Conservation (phyloP, 2,888 invertebrate species). For the Axea sp. region DNA sequence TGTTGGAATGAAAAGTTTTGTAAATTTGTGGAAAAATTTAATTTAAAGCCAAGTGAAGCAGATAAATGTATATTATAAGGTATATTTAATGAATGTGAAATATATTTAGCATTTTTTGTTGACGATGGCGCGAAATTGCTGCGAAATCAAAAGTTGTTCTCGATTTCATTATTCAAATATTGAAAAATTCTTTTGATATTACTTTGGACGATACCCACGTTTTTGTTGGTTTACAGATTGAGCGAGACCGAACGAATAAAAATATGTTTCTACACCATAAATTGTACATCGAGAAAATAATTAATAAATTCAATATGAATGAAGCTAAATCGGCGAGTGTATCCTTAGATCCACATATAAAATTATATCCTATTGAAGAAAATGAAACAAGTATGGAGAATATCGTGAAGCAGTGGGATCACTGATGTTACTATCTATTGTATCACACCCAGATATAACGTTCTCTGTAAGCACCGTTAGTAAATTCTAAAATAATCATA, state of each 20-base stretch:
- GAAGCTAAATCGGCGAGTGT: conserved; percentile 48
- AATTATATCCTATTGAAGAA: neutral
- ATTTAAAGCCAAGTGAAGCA: conserved; percentile 26
- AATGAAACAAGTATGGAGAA: neutral
- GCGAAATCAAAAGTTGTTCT: conserved; percentile 20
- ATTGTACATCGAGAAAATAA: conserved; percentile 51
- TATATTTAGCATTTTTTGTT: conserved; percentile 52
- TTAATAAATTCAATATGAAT: conserved; percentile 57
- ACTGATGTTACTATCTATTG: neutral
- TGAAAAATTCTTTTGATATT: conserved; percentile 50
- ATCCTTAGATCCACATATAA: neutral
- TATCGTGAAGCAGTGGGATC: conserved; percentile 1
- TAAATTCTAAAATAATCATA: neutral
- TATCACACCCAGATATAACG: neutral
- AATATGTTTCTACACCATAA: conserved; percentile 58
- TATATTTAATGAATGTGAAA: conserved; percentile 3
- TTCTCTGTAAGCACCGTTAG: neutral
- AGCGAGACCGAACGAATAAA: conserved; percentile 45
- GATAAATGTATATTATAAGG: conserved; percentile 48
- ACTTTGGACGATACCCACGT: conserved; percentile 49
- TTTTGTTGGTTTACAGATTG: conserved; percentile 57
- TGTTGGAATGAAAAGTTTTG: conserved; percentile 52
- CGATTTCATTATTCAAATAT: neutral
- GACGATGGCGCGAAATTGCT: conserved; percentile 55
- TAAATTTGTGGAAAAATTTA: conserved; percentile 18